These are phyloP conservation scores for Drosophila neotestacea DNA, from an alignment of 2,888 invertebrate species.

Conservation along the genomic window DNA sequence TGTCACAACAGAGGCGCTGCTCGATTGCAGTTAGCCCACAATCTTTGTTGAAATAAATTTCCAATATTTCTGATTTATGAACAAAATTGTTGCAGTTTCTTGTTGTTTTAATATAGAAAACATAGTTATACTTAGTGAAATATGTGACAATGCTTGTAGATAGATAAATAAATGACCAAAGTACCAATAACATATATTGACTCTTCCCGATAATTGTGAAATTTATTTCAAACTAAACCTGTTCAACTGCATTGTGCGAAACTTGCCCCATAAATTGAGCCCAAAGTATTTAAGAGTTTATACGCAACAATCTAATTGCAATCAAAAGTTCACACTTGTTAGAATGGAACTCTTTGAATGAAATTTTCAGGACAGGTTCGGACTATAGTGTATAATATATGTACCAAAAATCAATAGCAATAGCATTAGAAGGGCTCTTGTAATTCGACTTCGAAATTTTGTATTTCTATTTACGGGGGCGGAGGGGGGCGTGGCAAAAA, in stretches of 20 bases:
- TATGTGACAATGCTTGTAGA: constrained; percentile 44
- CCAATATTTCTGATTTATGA: constrained; percentile 73
- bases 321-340: constrained; percentile 4
- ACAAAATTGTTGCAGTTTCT: constrained; percentile 39
- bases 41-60: constrained; percentile 77
- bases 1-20: constrained; percentile 9
- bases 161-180: constrained; percentile 44
- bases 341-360: neutral
- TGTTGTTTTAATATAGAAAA: neutral
- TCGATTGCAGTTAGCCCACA: constrained; percentile 46
- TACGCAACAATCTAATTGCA: constrained; percentile 1
- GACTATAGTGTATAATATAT: neutral
- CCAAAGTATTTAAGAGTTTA: neutral
- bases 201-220: constrained; percentile 39
- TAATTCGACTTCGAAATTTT: no score
- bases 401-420: no score
- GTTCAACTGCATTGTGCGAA: constrained; percentile 23
- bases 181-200: constrained; percentile 19
- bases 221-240: constrained; percentile 43
- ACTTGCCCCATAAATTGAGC: constrained; percentile 24
- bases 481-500: no score
- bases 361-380: neutral
- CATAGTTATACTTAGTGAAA: constrained; percentile 30
- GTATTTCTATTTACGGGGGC: no score
- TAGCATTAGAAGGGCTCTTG: no score